phyloP scores from a whole-genome alignment of 2,888 invertebrate species.

The Aspidiotus rigidus region DNA sequence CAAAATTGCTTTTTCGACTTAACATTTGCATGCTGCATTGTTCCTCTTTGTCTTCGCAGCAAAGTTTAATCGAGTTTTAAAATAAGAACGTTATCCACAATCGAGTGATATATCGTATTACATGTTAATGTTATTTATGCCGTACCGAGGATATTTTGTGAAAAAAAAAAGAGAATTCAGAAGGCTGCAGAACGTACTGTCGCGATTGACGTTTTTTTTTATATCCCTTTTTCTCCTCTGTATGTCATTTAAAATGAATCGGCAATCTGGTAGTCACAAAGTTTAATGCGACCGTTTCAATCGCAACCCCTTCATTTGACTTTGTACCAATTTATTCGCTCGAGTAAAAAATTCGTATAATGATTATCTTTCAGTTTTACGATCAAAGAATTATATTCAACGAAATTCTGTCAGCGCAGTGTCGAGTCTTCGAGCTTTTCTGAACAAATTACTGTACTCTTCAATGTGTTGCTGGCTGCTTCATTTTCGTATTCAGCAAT shows the following conservation, averaged over 20 bases:
- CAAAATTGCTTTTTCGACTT: slow-evolving; percentile 10
- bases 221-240: neutral
- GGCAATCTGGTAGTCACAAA: neutral
- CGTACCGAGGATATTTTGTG: neutral
- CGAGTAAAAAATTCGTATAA: too few species aligned
- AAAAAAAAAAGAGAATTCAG: neutral
- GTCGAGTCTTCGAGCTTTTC: too few species aligned
- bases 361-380: too few species aligned
- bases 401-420: too few species aligned
- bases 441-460: too few species aligned
- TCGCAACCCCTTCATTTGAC: too few species aligned
- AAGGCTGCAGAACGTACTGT: neutral
- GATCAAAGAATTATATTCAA: too few species aligned
- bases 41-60: neutral
- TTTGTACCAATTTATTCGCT: too few species aligned
- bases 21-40: neutral
- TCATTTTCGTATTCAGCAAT: too few species aligned
- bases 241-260: slow-evolving; percentile 3
- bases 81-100: slow-evolving; percentile 2
- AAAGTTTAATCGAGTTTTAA: slow-evolving; percentile 21
- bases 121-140: slow-evolving; percentile 17
- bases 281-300: too few species aligned
- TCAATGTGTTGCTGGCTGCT: too few species aligned
- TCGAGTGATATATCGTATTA: slow-evolving; percentile 28
- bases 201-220: slow-evolving; percentile 8